Conservation (phyloP, 2,888 invertebrate species). For the Baccha elongata region DNA sequence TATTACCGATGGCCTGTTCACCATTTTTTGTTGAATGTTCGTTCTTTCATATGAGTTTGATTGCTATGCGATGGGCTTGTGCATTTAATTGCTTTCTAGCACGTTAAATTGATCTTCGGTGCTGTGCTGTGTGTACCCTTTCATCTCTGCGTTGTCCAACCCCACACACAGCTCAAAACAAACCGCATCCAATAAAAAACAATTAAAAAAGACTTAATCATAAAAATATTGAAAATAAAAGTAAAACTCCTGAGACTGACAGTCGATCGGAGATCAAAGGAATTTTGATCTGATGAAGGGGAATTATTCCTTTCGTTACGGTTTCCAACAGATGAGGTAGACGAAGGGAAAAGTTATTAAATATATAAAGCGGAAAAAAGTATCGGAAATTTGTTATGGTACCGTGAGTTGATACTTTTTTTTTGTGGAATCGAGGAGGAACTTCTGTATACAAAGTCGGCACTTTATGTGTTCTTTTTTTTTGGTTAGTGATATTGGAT, state of each 20-base stretch:
- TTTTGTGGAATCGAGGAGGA: conserved; percentile 20
- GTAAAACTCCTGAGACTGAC: conserved; percentile 50
- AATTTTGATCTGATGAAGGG: conserved; percentile 53
- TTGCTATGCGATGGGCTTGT: conserved; percentile 45
- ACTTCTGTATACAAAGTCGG: conserved; percentile 55
- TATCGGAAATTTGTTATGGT: conserved; percentile 71
- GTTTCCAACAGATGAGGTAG: conserved; percentile 31
- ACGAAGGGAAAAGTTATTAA: conserved; percentile 34
- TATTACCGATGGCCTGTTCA: conserved; percentile 14
- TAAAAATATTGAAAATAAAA: conserved; percentile 63
- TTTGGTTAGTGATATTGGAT: conserved; percentile 31
- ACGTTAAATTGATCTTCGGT: conserved; percentile 61
- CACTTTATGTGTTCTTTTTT: conserved; percentile 53
- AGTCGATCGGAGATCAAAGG: conserved; percentile 72
- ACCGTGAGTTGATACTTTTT: conserved; percentile 68
- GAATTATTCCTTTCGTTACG: conserved; percentile 59
- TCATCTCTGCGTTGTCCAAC: conserved; percentile 31
- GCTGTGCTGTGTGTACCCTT: conserved; percentile 27
- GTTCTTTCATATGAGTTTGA: conserved; percentile 48
- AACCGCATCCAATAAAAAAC: conserved; percentile 69
- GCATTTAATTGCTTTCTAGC: conserved; percentile 71
- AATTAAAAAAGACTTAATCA: conserved; percentile 72
- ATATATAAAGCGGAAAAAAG: conserved; percentile 30
- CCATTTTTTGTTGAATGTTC: conserved; percentile 41
- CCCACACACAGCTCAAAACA: conserved; percentile 40